Evolutionary conservation across 1,140 invertebrate genomes (phyloP), one percentile per base, ranked within the genome.

Genomic region (Meloidogyne chitwoodi): DNA sequence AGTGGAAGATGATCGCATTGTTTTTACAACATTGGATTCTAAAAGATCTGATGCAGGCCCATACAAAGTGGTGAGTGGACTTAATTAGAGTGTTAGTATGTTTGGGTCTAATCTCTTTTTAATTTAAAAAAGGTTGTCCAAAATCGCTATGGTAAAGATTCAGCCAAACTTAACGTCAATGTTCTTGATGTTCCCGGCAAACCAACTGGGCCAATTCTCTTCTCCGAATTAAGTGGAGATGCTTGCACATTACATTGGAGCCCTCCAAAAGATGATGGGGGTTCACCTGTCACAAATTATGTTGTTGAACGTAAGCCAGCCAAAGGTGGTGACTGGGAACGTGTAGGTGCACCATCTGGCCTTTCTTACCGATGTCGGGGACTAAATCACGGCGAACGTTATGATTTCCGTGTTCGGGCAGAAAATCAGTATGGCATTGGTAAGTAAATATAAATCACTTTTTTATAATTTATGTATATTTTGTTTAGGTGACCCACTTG

Each of bases 331-430:
- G 92, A 92, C 29, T 97, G 95, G 94, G 91, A 91, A 2, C 94
- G 94, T 88, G 91, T 92, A 63, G 94, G 93, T 87, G 93, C 94
- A 75, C 98, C 95, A 85, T 92, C 95, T 31, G 92, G 93, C 70
- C 92, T 94, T 84, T 92, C 93, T 88, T 91, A 93, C 65, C 91
- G 94, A 66, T 93, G 98, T 22, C 91, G 94, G 66, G 98, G 98
- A 87, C 89, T 99, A 31, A 92, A 91, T 1, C 92, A 96, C 26
- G 94, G 94, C 48, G 91, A 91, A 78, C 92, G 93, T 41, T 99
- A 99, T 87, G 95, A 99, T 81, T 99, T 99, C 91, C 91, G 95
- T 76, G 95, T 99, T 1, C 92, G 94, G 44, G 96, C 96, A 29
- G 96, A 98, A 88, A 99, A 99, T 89, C 94, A 98, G 72, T 82